Conservation (phyloP, 92 coral and sea anemone genomes). For the Isaurus tuberculatus region DNA sequence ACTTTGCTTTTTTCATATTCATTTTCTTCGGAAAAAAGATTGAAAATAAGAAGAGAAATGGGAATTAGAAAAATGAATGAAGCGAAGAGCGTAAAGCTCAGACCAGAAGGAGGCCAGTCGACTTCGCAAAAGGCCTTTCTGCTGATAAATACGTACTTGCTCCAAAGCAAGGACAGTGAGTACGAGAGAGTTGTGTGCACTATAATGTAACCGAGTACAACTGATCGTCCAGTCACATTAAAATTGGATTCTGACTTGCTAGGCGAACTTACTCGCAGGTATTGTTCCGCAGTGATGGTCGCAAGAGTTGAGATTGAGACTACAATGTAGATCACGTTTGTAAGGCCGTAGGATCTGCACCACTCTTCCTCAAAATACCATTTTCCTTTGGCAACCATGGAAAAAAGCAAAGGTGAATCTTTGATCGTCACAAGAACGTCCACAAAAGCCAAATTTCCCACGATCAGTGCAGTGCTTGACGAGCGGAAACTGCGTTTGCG, state of each 20-base stretch:
- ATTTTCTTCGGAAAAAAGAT: constrained; percentile 70
- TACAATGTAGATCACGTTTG: constrained; percentile 95
- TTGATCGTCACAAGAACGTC: constrained; percentile 94
- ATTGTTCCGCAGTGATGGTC: constrained; percentile 93
- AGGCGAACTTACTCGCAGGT: constrained; percentile 66
- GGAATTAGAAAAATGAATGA: constrained; percentile 83
- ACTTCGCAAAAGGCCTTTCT: constrained; percentile 97
- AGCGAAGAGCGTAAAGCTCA: constrained; percentile 76
- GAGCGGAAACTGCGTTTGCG: constrained; percentile 91
- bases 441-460: constrained; percentile 94
- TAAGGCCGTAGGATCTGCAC: constrained; percentile 96
- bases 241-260: constrained; percentile 33
- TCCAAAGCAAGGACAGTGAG: constrained; percentile 94
- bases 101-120: constrained; percentile 94
- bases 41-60: constrained; percentile 81
- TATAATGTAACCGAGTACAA: constrained; percentile 91
- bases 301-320: constrained; percentile 96
- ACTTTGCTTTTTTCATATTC: constrained; percentile 59
- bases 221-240: constrained; percentile 59
- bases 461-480: constrained; percentile 93
- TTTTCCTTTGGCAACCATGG: constrained; percentile 81
- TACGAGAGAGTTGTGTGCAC: constrained; percentile 97
- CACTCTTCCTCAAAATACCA: constrained; percentile 99
- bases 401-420: constrained; percentile 86
- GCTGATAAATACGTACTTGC: constrained; percentile 96